These are phyloP conservation scores for Rhabdomys pumilio DNA, from an alignment of 2,797 vertebrate genomes.

Conservation along the genomic window DNA sequence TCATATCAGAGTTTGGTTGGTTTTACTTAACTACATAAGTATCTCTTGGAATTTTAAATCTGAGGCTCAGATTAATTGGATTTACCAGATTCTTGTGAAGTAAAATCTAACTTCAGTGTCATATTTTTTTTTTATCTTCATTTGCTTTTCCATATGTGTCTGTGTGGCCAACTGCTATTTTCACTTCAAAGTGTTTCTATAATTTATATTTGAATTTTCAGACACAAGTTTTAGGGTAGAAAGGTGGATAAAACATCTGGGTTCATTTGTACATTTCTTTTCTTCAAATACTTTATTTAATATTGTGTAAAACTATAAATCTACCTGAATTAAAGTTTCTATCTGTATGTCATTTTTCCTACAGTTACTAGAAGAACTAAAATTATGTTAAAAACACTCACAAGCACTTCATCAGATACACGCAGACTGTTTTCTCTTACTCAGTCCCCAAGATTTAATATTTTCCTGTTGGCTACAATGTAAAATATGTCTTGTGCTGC, in stretches of 20 bases:
- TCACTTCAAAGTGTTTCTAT: background rate
- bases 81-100: background rate
- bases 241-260: background rate
- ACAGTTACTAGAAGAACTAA: background rate
- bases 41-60: background rate
- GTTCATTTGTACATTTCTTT: background rate
- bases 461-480: background rate
- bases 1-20: background rate
- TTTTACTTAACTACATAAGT: background rate
- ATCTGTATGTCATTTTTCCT: background rate
- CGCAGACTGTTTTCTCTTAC: background rate
- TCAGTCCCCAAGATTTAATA: background rate
- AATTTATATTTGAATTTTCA: background rate
- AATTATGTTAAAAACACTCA: constrained; percentile 14
- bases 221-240: background rate
- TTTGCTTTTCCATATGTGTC: background rate
- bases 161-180: background rate
- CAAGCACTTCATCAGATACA: background rate
- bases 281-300: background rate
- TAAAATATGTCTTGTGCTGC: background rate
- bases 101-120: background rate
- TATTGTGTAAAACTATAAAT: background rate
- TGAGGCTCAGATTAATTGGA: background rate
- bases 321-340: background rate
- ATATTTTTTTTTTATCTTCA: background rate